Base-by-base conservation (phyloP, 2,797 vertebrate genomes). In the Morus bassanus region DNA sequence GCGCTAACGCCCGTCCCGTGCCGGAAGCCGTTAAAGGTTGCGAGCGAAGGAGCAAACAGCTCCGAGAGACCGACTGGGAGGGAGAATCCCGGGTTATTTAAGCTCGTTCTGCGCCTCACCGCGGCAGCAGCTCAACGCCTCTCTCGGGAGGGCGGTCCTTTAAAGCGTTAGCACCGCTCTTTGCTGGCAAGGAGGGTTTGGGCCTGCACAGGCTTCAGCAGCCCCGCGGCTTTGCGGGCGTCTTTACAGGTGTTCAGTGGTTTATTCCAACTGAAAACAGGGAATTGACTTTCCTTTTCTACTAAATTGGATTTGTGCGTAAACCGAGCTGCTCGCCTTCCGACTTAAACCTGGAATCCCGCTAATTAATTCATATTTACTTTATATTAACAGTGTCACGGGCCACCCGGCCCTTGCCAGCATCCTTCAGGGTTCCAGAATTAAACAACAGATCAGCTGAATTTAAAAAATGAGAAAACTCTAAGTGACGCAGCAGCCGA, bases 41-140 rank as follows among this genome's bases (percentile, higher is more conserved):
- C n/a, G 22, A 16, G 22, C 4, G 4, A 43, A 51, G 80, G 67
- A 83, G 57, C 18, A 3, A 13, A 16, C 5, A 1, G 80, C 33
- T 61, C 56, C 10, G 1, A 21, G 31, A n/a, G 19, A 15, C 13
- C 1, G 18, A n/a, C 1, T 2, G 25, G 1, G 9, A n/a, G 48
- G 16, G 39, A 16, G 56, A 31, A 39, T 39, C 37, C 37, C 37
- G 37, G 37, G 37, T 39, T 39, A 39, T 39, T 39, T 39, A 39
- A 39, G 10, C 56, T 51, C 17, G 5, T 9, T 9, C 31, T 4
- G 45, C 35, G 8, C 41, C 18, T 27, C 17, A 2, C 24, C 31
- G 11, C 24, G 3, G 39, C 7, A 7, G 53, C 3, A 12, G 53
- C 53, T 45, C 9, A 28, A 9, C 0, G 24, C 31, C n/a, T 7